Evolutionary conservation across 2,113 vertebrate genomes (phyloP), one percentile per base, ranked within the genome.

Genomic region (Petrocephalus zakoni): DNA sequence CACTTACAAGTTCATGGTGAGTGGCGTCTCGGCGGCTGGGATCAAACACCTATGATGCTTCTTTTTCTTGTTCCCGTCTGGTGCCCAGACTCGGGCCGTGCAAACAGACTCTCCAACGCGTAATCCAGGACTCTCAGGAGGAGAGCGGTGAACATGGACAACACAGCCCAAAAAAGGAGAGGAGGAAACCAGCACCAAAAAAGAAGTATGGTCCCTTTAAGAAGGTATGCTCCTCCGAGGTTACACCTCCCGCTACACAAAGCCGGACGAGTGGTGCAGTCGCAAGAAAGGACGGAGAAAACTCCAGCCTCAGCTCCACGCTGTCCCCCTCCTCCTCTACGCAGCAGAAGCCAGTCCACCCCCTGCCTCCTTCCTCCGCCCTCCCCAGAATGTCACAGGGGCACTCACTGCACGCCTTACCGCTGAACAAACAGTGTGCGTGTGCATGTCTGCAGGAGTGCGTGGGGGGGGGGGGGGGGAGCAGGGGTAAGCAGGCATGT

Each of bases 1-100:
- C 92, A 95, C 94, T 95, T 93, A 95, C 94, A 91, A 87, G 90
- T 89, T 89, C 94, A 95, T 94, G 1, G 89, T 86, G 88, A 47
- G 88, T 90, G 92, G 93, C 91, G 92, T 91, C 92, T 92, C 87
- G 29, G 17, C 81, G 87, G 78, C 93, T 91, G 42, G 72, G 55
- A 89, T 53, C 86, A 29, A 90, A 90, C 89, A 88, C 91, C 90
- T 88, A 85, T 90, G 86, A 89, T 91, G 93, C 89, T 90, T 81
- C 87, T 88, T 72, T 58, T 5, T 83, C 86, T 92, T n/a, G n/a
- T n/a, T 89, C 87, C 25, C 90, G 90, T 88, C 88, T 86, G 90
- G 90, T 93, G 90, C 87, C 83, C 53, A 87, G 90, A 90, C 90
- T 49, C 89, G 88, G 42, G 46, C 51, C 82, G 86, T 91, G 88